Evolutionary conservation across 2,797 vertebrate genomes (phyloP).

Genomic region (Myotis vivesi): DNA sequence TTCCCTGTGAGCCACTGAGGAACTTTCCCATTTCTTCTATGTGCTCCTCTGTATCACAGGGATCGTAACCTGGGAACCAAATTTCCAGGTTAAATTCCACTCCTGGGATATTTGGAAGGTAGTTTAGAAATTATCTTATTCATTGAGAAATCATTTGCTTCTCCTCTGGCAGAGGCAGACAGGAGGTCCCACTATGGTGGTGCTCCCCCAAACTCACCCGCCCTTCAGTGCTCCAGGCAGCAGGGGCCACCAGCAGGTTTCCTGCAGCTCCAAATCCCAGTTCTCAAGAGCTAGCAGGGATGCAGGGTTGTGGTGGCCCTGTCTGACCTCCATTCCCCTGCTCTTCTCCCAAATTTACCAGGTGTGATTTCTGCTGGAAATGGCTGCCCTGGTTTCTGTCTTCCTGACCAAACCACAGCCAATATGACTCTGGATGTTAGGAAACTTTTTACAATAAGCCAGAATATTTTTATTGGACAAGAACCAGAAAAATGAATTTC

Average conservation of each 20-base stretch:
- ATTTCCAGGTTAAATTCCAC: conserved; percentile 10
- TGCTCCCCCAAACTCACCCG: not conserved
- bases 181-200: not conserved
- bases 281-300: not conserved
- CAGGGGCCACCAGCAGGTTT: not conserved
- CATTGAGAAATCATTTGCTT: not conserved
- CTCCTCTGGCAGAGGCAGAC: not conserved
- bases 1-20: not conserved
- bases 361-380: not conserved
- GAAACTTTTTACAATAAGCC: not conserved
- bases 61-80: not conserved
- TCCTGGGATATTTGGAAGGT: not conserved
- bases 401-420: not conserved
- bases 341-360: not conserved
- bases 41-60: not conserved
- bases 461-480: not conserved
- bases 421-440: not conserved
- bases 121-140: not conserved
- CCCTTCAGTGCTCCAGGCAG: not conserved
- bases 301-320: accelerated
- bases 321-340: not conserved
- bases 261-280: not conserved
- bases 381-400: not conserved
- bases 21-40: not conserved
- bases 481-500: not conserved